phyloP scores from a whole-genome alignment of 2,797 vertebrate species.

The Cirrhinus molitorella region DNA sequence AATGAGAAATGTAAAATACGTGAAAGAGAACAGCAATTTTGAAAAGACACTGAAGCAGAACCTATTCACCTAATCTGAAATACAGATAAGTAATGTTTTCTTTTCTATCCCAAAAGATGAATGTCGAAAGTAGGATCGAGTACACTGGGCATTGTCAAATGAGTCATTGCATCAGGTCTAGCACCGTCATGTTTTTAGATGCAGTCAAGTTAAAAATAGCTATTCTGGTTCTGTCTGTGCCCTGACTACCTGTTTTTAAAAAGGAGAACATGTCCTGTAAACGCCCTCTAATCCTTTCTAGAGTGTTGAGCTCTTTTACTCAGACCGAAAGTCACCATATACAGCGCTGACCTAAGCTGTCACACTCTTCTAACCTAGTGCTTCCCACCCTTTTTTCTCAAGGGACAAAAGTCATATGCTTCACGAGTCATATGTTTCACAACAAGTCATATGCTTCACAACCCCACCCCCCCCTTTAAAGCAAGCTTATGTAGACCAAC shows the following conservation, averaged over 20 bases:
- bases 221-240: neutral
- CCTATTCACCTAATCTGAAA: slow-evolving; percentile 21
- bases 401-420: neutral
- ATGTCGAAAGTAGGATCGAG: neutral
- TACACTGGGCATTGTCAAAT: neutral
- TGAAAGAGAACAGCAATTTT: slow-evolving; percentile 32
- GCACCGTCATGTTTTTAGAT: neutral
- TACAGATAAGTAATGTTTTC: slow-evolving; percentile 4
- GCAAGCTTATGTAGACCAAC: neutral
- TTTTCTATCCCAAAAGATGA: neutral
- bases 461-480: neutral
- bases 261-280: neutral
- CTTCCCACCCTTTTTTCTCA: slow-evolving; percentile 4
- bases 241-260: neutral
- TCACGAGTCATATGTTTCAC: neutral
- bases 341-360: slow-evolving; percentile 1
- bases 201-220: slow-evolving; percentile 10
- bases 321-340: neutral
- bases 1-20: slow-evolving; percentile 56
- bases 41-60: slow-evolving; percentile 24
- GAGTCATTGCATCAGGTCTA: neutral
- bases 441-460: slow-evolving; percentile 1
- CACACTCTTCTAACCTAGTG: neutral
- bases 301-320: neutral
- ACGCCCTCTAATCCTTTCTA: neutral